Conservation (phyloP, 2,797 vertebrate species). For the Taeniopygia guttata region DNA sequence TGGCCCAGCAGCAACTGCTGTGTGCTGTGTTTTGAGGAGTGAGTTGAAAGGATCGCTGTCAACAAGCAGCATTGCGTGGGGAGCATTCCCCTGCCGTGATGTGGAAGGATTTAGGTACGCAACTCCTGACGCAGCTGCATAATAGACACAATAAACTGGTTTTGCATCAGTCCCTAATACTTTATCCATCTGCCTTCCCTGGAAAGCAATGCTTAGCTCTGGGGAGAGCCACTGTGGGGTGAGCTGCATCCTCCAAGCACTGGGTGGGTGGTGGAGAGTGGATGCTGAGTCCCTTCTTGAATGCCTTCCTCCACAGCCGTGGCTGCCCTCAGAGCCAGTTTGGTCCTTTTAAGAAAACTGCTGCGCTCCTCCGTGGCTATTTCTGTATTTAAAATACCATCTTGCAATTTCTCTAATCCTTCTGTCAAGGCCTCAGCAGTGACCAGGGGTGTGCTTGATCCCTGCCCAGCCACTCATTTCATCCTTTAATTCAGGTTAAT, state of each 20-base stretch:
- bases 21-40: background rate
- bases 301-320: background rate
- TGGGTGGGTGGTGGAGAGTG: background rate
- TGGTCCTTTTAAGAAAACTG: background rate
- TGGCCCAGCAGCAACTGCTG: background rate
- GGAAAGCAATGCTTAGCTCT: background rate
- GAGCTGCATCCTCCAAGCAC: background rate
- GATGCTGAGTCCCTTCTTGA: background rate
- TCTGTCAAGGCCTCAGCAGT: background rate
- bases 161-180: background rate
- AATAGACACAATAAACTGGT: background rate
- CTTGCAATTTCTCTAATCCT: background rate
- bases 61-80: background rate
- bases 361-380: background rate
- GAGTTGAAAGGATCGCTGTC: background rate
- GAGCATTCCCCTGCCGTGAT: background rate
- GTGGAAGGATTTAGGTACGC: background rate
- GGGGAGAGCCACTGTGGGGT: background rate
- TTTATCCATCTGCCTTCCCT: background rate
- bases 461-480: background rate
- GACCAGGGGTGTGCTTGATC: background rate
- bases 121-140: background rate
- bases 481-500: slow-evolving; percentile 61
- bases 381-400: background rate
- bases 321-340: background rate